Evolutionary conservation across 2,888 invertebrate species (phyloP).

Genomic region (Acanthosepion esculentum): DNA sequence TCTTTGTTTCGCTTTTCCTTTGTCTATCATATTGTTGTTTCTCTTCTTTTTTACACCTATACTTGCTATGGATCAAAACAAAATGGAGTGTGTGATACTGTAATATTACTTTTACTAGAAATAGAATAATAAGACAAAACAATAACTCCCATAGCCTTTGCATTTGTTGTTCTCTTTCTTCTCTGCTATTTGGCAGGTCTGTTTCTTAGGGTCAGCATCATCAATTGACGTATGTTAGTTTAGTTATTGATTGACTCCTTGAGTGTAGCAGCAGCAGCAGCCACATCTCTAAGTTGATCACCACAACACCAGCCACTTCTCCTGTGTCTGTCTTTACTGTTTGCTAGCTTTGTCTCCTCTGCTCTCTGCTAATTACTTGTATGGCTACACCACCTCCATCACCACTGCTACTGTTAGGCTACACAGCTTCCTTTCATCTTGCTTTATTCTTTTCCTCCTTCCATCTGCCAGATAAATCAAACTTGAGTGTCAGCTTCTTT

Average conservation of each 20-base stretch:
- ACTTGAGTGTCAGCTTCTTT: not conserved
- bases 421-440: not conserved
- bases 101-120: not conserved
- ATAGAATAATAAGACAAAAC: not conserved
- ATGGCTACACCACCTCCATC: constrained; percentile 1
- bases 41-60: not conserved
- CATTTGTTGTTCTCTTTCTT: not conserved
- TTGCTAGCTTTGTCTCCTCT: constrained; percentile 6
- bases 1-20: not conserved
- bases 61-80: not conserved
- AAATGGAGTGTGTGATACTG: not conserved
- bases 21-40: not conserved
- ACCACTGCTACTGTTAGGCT: not conserved
- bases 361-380: not conserved
- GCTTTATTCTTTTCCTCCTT: not conserved
- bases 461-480: constrained; percentile 12
- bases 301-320: not conserved
- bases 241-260: constrained; percentile 22
- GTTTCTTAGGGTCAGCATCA: constrained; percentile 13
- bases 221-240: constrained; percentile 21
- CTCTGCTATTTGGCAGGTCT: not conserved
- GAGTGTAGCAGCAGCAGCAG: not conserved
- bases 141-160: not conserved
- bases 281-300: not conserved
- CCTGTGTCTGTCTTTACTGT: not conserved